phyloP scores from a whole-genome alignment of 2,888 invertebrate genomes.

The Euproctis similis region DNA sequence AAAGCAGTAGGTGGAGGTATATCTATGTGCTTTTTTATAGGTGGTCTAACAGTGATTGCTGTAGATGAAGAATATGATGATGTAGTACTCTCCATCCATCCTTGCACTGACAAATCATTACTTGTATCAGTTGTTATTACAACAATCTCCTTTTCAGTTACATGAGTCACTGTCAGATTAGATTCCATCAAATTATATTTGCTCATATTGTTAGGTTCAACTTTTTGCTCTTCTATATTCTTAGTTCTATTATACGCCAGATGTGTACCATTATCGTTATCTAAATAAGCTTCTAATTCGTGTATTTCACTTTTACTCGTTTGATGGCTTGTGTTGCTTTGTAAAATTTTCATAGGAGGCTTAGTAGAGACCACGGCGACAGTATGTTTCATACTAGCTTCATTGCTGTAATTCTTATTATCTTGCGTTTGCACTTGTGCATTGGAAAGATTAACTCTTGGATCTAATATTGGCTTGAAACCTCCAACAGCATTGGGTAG shows the following conservation, averaged over 20 bases:
- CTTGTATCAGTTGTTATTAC: slow-evolving; percentile 64
- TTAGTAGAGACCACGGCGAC: slow-evolving; percentile 34
- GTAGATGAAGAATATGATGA: slow-evolving; percentile 36
- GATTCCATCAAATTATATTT: slow-evolving; percentile 66
- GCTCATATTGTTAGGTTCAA: slow-evolving; percentile 49
- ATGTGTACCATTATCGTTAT: slow-evolving; percentile 58
- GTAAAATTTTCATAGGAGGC: slow-evolving; percentile 34
- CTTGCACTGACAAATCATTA: slow-evolving; percentile 61
- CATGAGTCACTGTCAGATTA: slow-evolving; percentile 59
- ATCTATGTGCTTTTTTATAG: slow-evolving; percentile 49
- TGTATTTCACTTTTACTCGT: slow-evolving; percentile 64
- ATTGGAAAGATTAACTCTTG: slow-evolving; percentile 39
- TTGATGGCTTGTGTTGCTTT: slow-evolving; percentile 50
- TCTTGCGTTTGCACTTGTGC: slow-evolving; percentile 28
- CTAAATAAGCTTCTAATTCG: slow-evolving; percentile 56
- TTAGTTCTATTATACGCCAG: slow-evolving; percentile 63
- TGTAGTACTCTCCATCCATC: slow-evolving; percentile 59
- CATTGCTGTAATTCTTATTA: slow-evolving; percentile 30
- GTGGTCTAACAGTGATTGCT: slow-evolving; percentile 41
- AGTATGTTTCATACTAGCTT: slow-evolving; percentile 34
- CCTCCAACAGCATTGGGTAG: slow-evolving; percentile 82
- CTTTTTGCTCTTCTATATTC: slow-evolving; percentile 59
- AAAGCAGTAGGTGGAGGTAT: slow-evolving; percentile 67
- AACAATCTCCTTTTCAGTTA: slow-evolving; percentile 60
- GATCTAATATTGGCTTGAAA: slow-evolving; percentile 79